Evolutionary conservation across 2,797 vertebrate species (phyloP), one percentile per base, ranked within the genome.

Genomic region (Sebastes aleutianus): DNA sequence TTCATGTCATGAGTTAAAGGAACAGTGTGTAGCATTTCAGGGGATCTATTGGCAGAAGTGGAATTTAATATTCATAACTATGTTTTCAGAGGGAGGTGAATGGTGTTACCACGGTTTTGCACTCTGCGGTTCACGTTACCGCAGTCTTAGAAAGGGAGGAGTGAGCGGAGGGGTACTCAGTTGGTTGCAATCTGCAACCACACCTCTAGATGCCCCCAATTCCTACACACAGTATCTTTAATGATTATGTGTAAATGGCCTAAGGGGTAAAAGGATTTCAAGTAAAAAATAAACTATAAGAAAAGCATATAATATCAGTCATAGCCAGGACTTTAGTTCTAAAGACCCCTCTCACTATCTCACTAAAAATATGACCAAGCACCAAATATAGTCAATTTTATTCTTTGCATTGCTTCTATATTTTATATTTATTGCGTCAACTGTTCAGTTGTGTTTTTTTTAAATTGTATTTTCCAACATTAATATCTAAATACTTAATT

Each of bases 191-290:
- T 47, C 6, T 0, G 16, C 16, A 47, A 47, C 43, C 43, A 47
- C 16, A 47, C 43, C 43, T 0, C 16, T 47, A 47, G 43, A 47
- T 47, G 16, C 7, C 16, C 16, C 43, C 43, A 47, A 0, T 47
- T 47, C 6, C 6, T 20, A 47, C 43, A 47, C 43, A 20, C 43
- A 0, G 43, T 47, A 47, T 3, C 6, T 47, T 47, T 53, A 22
- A 54, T 24, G 1, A 31, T 5, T 36, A 8, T 4, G 4, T 47
- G 8, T 6, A 8, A 58, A 47, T 57, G 26, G 4, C 20, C 31
- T 8, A 26, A 32, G 8, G 8, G 12, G 56, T 1, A 22, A 31
- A 53, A 0, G 0, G 1, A 29, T 24, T 20, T 58, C 3, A 61
- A 24, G 67, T 69, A 54, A 31, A 29, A 59, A 2, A 53, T n/a